Evolutionary conservation across 2,797 vertebrate species (phyloP), one percentile per base, ranked within the genome.

Genomic region (Danio choprae): DNA sequence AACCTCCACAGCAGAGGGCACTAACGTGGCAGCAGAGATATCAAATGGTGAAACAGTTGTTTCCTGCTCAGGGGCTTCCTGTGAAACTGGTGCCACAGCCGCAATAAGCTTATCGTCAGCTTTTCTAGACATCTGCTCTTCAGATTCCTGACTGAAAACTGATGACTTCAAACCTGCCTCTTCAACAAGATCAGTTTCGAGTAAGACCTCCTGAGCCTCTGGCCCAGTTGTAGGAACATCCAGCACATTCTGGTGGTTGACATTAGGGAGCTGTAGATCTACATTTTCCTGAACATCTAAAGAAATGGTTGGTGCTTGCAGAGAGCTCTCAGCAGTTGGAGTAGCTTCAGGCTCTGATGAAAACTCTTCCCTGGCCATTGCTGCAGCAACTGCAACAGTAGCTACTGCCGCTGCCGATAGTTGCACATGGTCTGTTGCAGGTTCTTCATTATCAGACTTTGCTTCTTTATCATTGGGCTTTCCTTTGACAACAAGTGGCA

Each of bases 401-500:
- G 70, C 48, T 63, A 44, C 74, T 7, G 63, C 63, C 48, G 53
- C 48, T n/a, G 6, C 60, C 15, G 67, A 22, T 3, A 73, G 67
- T 43, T 81, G 70, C 6, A 60, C 68, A 36, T 6, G 22, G 15
- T 81, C 80, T 50, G 53, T 46, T 0, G 15, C 43, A 6, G 60
- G 65, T 55, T 74, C 41, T 63, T 41, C 51, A 3, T n/a, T 65
- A 46, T 72, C 36, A 41, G 36, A 38, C 6, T 80, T 46, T 15
- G 46, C 22, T 58, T 73, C 36, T 64, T 46, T 60, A 4, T 16
- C 59, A 53, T 74, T 18, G 16, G 40, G 22, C 9, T 81, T 53
- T 13, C 53, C 10, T 38, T 83, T 87, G 16, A 84, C 58, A 22
- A 40, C 64, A 13, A 89, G 90, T 36, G 91, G 91, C 5, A 76